A percentile compares a stretch with the other conserved stretches of the same genome.
phyloP scores from a whole-genome alignment of 2,888 invertebrate species.

The Tetanocera ferruginea region DNA sequence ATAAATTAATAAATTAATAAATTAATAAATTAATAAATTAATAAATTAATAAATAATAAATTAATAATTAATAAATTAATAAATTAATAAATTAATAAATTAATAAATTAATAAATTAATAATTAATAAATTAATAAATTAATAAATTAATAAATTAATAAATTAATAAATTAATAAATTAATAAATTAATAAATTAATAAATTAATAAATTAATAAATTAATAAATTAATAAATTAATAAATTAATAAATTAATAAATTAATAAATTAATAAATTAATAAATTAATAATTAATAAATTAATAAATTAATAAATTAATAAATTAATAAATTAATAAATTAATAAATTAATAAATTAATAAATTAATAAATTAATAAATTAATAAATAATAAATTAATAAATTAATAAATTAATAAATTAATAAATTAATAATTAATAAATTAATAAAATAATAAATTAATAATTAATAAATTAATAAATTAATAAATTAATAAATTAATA shows the following conservation, averaged over 20 bases:
- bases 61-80: background rate
- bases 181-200: background rate
- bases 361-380: conserved; percentile 30
- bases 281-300: background rate
- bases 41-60: background rate
- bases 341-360: conserved; percentile 28
- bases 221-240: background rate
- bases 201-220: background rate
- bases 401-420: conserved; percentile 33
- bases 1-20: conserved; percentile 3
- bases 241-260: conserved; percentile 6
- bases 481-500: too few relatives aligned
- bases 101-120: background rate
- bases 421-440: conserved; percentile 33
- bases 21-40: background rate
- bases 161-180: background rate
- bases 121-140: conserved; percentile 3
- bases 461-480: too few relatives aligned
- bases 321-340: conserved; percentile 28
- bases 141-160: too few relatives aligned
- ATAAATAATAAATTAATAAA: conserved; percentile 29
- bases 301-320: conserved; percentile 30
- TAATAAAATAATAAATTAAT: conserved; percentile 29
- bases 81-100: conserved; percentile 3
- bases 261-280: conserved; percentile 10